Evolutionary conservation across 2,888 invertebrate species (phyloP).

Genomic region (Sclerodermus sp.): DNA sequence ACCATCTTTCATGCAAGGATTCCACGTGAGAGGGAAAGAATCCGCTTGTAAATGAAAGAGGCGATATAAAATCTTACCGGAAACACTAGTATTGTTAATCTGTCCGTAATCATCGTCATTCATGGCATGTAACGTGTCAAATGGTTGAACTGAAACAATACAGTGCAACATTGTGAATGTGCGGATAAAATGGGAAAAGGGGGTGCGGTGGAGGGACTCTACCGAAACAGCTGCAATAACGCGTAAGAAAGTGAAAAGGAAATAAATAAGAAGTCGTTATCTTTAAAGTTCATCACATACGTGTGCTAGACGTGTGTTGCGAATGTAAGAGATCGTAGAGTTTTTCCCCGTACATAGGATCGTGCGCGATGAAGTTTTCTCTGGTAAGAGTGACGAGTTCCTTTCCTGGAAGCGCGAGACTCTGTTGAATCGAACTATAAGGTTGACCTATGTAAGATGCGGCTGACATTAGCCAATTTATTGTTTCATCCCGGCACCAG

Average conservation of each 20-base stretch:
- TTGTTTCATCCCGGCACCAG: constrained; percentile 64
- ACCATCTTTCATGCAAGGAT: too few relatives aligned
- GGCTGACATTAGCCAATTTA: constrained; percentile 59
- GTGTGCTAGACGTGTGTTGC: constrained; percentile 34
- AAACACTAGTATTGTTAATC: constrained; percentile 25
- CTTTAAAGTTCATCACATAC: constrained; percentile 29
- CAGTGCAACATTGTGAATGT: not conserved
- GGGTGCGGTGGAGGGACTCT: too few relatives aligned
- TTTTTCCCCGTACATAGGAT: constrained; percentile 44
- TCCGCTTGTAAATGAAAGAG: not conserved
- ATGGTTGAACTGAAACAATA: constrained; percentile 30
- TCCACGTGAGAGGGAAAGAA: not conserved
- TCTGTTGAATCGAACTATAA: constrained; percentile 44
- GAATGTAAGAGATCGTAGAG: constrained; percentile 48
- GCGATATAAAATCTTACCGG: constrained; percentile 21
- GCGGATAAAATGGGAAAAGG: too few relatives aligned
- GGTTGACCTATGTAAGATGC: constrained; percentile 45
- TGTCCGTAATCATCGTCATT: constrained; percentile 29
- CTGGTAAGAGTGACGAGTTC: constrained; percentile 40
- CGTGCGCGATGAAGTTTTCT: constrained; percentile 44
- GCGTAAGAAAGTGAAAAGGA: too few relatives aligned
- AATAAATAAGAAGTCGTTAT: too few relatives aligned
- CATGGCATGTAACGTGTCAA: constrained; percentile 21
- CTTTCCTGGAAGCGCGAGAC: constrained; percentile 45
- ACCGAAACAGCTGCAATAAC: not conserved